Base-by-base conservation (phyloP, 2,797 vertebrate species). In the Oreochromis mossambicus region DNA sequence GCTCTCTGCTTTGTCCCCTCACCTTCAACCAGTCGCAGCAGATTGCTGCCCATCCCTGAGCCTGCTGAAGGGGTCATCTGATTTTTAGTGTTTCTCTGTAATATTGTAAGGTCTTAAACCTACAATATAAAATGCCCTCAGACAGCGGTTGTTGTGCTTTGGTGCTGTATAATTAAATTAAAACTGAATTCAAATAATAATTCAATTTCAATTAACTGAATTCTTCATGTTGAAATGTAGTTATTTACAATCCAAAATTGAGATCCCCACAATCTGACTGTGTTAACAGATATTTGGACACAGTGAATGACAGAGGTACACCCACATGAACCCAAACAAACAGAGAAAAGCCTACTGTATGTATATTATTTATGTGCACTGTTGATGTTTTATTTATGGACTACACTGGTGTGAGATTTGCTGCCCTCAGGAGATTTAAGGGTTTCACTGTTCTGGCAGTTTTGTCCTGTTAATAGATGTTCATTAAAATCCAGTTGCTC, bases 401-500 rank as follows among this genome's bases (percentile, higher is more conserved):
- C 61, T 46, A 75, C 86, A 46, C 79, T 79, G 51, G 75, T 63
- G 55, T 51, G 46, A 21, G 68, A 54, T 29, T 73, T 48, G 26
- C 41, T 48, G 24, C 48, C 32, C 14, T 76, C 79, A 0, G 3
- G 83, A 83, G 87, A 55, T 78, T 9, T n/a, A 6, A n/a, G 56
- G 58, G 85, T 83, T 88, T 88, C 66, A 80, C 85, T 84, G 80
- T 83, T 84, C 77, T 85, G 85, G 80, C 88, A 88, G 70, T 86
- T 91, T 89, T 87, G 63, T 84, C 80, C 77, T 48, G 75, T 84
- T 92, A 90, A 91, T 91, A 83, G 83, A 85, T 83, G 83, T 90
- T 94, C 84, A 92, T 95, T 94, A 94, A 93, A 93, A 88, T 88
- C 85, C 70, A 89, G 82, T 93, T 81, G 86, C 81, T 66, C 51